Evolutionary conservation across 2,888 invertebrate genomes (phyloP).

Genomic region (Dicroscelio sp.): DNA sequence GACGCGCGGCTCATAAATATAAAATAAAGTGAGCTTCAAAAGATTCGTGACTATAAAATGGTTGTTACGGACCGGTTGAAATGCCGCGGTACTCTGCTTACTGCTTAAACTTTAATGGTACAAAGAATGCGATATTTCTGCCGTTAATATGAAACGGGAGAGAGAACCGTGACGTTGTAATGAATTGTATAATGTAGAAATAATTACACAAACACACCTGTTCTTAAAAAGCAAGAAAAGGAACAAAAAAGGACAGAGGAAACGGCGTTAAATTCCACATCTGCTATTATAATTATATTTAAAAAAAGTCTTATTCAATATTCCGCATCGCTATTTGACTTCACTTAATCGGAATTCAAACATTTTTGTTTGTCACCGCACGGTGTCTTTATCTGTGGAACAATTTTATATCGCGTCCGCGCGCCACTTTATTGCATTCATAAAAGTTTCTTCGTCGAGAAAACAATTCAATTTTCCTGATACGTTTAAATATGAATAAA

Average conservation of each 20-base stretch:
- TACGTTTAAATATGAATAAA: neutral
- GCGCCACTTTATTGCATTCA: neutral
- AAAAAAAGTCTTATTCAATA: too few species aligned
- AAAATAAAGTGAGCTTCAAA: neutral
- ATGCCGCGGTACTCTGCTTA: neutral
- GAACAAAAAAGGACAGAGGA: neutral
- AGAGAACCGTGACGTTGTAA: neutral
- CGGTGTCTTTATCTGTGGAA: neutral
- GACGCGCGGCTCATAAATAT: neutral
- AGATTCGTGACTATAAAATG: neutral
- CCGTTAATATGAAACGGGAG: neutral
- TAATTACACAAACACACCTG: neutral
- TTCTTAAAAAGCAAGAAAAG: neutral
- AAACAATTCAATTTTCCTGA: conserved; percentile 16
- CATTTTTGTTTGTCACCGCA: neutral
- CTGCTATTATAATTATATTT: too few species aligned
- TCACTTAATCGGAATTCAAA: neutral
- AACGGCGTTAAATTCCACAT: too few species aligned
- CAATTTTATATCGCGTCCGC: neutral
- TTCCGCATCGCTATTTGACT: too few species aligned
- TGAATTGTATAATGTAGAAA: neutral
- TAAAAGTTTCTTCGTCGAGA: conserved; percentile 5
- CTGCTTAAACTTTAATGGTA: neutral
- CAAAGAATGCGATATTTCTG: neutral
- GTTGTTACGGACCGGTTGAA: neutral